A percentile compares a stretch with the other conserved stretches of the same genome.
These are phyloP conservation scores for Idaea biselata DNA, from an alignment of 2,888 invertebrate species.

Conservation along the genomic window DNA sequence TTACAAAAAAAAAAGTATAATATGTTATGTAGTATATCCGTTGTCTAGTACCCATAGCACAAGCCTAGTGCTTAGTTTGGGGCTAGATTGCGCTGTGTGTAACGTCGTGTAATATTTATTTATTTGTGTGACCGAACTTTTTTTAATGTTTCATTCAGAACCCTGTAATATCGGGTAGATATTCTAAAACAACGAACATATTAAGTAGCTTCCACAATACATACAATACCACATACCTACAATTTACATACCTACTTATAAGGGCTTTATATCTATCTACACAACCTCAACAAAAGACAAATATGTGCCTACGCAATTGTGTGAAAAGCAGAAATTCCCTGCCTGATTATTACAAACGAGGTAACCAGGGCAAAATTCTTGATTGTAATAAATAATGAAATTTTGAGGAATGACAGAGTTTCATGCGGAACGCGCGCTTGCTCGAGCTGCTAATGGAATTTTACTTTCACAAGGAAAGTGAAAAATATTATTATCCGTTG, in stretches of 20 bases:
- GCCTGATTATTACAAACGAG: background rate
- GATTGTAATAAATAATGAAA: background rate
- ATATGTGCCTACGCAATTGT: background rate
- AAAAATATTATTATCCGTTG: background rate
- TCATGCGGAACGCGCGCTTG: background rate
- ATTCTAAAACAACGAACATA: background rate
- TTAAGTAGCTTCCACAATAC: background rate
- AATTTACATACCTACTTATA: background rate
- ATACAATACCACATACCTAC: background rate
- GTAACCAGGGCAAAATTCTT: background rate
- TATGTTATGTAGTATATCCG: no score
- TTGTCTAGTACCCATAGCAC: no score
- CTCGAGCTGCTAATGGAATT: background rate
- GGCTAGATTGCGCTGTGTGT: no score
- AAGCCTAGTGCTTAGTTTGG: no score
- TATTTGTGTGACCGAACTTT: no score
- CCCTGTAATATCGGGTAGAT: background rate
- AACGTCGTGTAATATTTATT: no score
- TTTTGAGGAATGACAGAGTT: slow-evolving; percentile 1
- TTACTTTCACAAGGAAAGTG: background rate
- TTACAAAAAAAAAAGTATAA: no score
- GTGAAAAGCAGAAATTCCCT: background rate
- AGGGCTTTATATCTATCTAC: background rate
- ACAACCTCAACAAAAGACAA: background rate
- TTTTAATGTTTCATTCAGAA: no score